Evolutionary conservation across 2,888 invertebrate species (phyloP).

Genomic region (Erebia epiphron): DNA sequence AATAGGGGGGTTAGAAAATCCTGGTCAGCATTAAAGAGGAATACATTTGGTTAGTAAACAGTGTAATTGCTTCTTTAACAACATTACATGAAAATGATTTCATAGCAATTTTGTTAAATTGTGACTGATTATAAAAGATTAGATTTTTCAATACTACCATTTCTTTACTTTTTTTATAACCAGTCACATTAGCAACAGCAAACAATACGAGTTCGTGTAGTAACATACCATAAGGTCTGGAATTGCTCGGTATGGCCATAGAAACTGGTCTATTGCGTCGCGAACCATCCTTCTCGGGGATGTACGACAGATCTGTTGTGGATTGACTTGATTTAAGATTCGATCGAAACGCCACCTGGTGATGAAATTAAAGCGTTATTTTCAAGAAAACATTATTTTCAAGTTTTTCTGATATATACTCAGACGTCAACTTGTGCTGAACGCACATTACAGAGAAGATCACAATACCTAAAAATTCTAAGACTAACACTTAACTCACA

Average conservation of each 20-base stretch:
- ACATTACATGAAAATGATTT: slow-evolving; percentile 18
- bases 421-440: too few relatives aligned
- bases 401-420: not conserved
- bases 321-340: slow-evolving; percentile 93
- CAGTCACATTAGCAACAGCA: slow-evolving; percentile 19
- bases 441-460: not conserved
- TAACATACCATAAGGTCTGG: slow-evolving; percentile 64
- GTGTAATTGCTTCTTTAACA: slow-evolving; percentile 26
- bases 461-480: too few relatives aligned
- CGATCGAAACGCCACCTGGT: slow-evolving; percentile 81
- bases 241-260: slow-evolving; percentile 70
- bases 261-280: slow-evolving; percentile 70
- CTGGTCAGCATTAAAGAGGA: slow-evolving; percentile 66
- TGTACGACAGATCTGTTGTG: slow-evolving; percentile 91
- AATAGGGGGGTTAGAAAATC: slow-evolving; percentile 54
- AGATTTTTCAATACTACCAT: not conserved
- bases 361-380: not conserved
- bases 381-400: not conserved
- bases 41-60: slow-evolving; percentile 38
- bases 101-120: slow-evolving; percentile 27
- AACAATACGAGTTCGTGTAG: not conserved
- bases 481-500: too few relatives aligned
- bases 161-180: not conserved
- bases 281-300: slow-evolving; percentile 77
- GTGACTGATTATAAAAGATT: slow-evolving; percentile 6